Evolutionary conservation across 2,113 vertebrate genomes (phyloP), one percentile per base, ranked within the genome.

Genomic region (Cyrtonyx montezumae): DNA sequence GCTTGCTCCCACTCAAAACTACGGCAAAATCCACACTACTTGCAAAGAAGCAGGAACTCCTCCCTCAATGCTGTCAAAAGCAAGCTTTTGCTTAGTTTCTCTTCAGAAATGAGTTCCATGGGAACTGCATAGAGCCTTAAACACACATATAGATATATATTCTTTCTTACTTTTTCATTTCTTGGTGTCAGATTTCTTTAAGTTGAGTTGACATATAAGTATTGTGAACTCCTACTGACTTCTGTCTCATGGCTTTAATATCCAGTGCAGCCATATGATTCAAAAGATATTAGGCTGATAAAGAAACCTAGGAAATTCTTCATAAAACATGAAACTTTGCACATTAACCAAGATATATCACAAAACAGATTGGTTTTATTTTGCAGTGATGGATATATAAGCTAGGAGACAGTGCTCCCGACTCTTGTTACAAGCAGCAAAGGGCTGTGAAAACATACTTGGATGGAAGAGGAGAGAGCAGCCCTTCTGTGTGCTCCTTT

Each of bases 321-420:
- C 7, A 53, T 36, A 82, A 87, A 37, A 69, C 63, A 46, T 1
- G 28, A 5, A 59, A 42, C 63, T 75, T 68, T 18, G 42, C 84
- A 87, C 59, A 42, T 59, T 81, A 76, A 68, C n/a, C 71, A 81
- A 87, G 49, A 28, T 36, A 13, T 32, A 66, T 32, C 53, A 84
- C 43, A 87, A 80, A 26, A 51, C 49, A 65, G 32, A 40, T 6
- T 58, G 56, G n/a, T 80, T 91, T 68, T 86, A 43, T 17, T 89
- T 91, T 62, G 71, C 83, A 75, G 28, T 42, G 61, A 79, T 62
- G 36, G 66, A 81, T 58, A 23, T 79, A 91, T 90, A 94, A 95
- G 95, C 40, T 28, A 58, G 71, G 69, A 84, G 63, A 49, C 4
- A 0, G 7, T 49, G n/a, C 77, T 93, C 53, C 51, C 28, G 58